These are phyloP conservation scores for Mus spretus DNA, from an alignment of 2,797 vertebrate species.

Conservation along the genomic window DNA sequence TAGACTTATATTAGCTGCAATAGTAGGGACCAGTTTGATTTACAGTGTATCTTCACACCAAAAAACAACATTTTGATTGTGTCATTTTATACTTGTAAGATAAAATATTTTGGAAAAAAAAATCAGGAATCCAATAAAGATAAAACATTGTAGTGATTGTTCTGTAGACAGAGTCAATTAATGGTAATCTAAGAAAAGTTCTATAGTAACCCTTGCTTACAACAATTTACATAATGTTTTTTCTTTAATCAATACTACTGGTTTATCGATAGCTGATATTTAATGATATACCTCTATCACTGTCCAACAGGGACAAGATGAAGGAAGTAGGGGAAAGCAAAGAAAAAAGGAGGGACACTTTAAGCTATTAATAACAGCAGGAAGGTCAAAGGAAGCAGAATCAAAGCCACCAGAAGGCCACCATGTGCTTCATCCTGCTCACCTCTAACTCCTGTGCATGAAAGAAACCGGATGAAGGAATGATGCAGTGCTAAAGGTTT, in stretches of 20 bases:
- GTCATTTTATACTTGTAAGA: slow-evolving; percentile 8
- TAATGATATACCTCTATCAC: background rate
- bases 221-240: slow-evolving; percentile 3
- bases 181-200: slow-evolving; percentile 20
- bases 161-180: background rate
- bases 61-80: slow-evolving; percentile 15
- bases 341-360: background rate
- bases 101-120: slow-evolving; percentile 14
- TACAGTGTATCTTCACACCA: background rate
- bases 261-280: slow-evolving; percentile 50
- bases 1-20: background rate
- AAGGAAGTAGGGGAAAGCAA: background rate
- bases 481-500: slow-evolving; percentile 73
- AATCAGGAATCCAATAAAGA: slow-evolving; percentile 20
- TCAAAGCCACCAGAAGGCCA: background rate
- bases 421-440: background rate
- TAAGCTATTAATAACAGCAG: background rate
- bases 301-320: background rate
- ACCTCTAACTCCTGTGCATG: slow-evolving; percentile 10
- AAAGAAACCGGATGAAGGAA: slow-evolving; percentile 58
- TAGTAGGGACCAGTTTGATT: background rate
- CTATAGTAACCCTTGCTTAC: background rate
- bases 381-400: background rate
- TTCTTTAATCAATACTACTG: background rate
- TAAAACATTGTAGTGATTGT: slow-evolving; percentile 29